These are phyloP conservation scores for Platyscapa corneri DNA, from an alignment of 1,140 invertebrate species.

Conservation along the genomic window DNA sequence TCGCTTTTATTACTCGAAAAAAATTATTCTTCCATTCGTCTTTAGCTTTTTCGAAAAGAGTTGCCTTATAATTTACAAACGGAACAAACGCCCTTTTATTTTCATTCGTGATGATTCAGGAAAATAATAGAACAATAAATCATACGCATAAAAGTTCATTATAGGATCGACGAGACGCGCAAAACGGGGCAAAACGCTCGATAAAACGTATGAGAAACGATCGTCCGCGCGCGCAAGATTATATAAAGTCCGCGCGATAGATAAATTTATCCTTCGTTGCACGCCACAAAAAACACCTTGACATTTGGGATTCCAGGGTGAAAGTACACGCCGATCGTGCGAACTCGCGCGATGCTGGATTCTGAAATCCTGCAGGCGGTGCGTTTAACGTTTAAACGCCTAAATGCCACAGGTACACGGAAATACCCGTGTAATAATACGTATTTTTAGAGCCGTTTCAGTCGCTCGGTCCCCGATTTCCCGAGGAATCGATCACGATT, in stretches of 20 bases:
- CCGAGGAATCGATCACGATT: slow-evolving; percentile 29
- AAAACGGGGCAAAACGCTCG: slow-evolving; percentile 14
- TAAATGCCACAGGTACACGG: slow-evolving; percentile 6
- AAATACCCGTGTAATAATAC: neutral
- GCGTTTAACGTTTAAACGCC: neutral
- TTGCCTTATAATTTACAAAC: neutral
- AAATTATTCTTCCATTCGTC: neutral
- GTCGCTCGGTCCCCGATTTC: neutral
- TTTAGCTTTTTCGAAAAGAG: neutral
- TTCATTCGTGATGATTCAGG: slow-evolving; percentile 4
- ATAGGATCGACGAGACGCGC: neutral
- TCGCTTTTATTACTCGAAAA: neutral
- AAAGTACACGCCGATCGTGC: slow-evolving; percentile 58
- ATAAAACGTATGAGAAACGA: slow-evolving; percentile 25
- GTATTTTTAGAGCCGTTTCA: neutral
- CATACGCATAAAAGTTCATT: slow-evolving; percentile 30
- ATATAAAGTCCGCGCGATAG: slow-evolving; percentile 26
- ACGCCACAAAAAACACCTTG: slow-evolving; percentile 58
- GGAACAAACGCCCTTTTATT: neutral
- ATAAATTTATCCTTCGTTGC: slow-evolving; percentile 38
- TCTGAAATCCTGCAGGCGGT: slow-evolving; percentile 22
- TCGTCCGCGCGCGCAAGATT: slow-evolving; percentile 10
- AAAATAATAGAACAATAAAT: slow-evolving; percentile 47
- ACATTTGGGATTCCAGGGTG: slow-evolving; percentile 63
- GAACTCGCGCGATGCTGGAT: slow-evolving; percentile 55